Base-by-base conservation (phyloP, 2,113 vertebrate species). In the Bujurquina vittata region DNA sequence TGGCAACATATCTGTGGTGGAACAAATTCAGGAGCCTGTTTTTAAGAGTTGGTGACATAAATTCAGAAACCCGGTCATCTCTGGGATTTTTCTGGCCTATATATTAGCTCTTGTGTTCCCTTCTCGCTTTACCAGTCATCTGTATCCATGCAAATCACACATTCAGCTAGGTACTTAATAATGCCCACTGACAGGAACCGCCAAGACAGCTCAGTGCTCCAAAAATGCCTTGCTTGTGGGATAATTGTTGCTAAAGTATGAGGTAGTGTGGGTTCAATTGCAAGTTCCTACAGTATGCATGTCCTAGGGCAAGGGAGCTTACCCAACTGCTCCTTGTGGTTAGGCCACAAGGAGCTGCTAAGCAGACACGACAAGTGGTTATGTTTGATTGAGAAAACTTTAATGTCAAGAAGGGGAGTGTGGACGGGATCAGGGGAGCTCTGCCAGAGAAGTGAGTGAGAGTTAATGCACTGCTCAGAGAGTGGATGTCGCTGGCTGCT, bases 271-370 rank as follows among this genome's bases (percentile, higher is more conserved):
- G 23, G 3, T 52, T 72, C 17, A 49, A 26, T 52, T 72, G 22
- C 65, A 52, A 20, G 65, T 26, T 72, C 65, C 43, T 52, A 20
- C 43, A 69, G 11, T 69, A 52, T 72, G 6, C 10, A 31, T 72
- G 65, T n/a, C 65, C 23, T 72, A 52, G 43, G 65, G 65, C 65
- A 52, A 52, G 29, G 43, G 23, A 6, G 1, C 43, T 69, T 52
- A 31, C 43, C 65, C 23, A 69, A 20, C 43, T 69, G 10, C 65
- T 72, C 43, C 29, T 72, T 72, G 43, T 72, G 65, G 65, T 52
- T 72, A 52, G 15, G 65, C 65, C 43, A 52, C 9, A 10, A 37
- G 35, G 35, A 37, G 35, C 35, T 8, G 9, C 35, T 37, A 37
- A 37, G 33, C 35, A 37, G 35, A 9, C 35, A 9, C 9, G 35